These are phyloP conservation scores for Hirtodrosophila duncani DNA, from an alignment of 2,888 invertebrate species.

Conservation along the genomic window DNA sequence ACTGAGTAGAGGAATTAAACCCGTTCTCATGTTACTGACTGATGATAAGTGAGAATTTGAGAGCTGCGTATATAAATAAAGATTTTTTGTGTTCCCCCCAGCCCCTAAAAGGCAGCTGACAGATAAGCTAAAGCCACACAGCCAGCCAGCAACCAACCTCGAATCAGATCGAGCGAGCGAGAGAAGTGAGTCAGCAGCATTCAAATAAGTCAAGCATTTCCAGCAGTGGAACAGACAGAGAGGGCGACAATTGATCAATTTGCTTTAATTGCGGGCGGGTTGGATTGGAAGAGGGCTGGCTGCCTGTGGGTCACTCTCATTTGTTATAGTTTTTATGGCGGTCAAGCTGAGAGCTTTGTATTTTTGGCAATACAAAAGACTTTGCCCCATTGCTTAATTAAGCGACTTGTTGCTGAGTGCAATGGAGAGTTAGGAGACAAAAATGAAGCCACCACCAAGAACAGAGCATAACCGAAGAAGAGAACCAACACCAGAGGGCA, in stretches of 20 bases:
- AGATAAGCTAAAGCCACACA: conserved; percentile 5
- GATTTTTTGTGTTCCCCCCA: conserved; percentile 9
- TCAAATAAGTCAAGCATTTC: conserved; percentile 33
- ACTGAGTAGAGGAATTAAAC: conserved; percentile 15
- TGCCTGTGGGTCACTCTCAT: conserved; percentile 43
- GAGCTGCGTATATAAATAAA: conserved; percentile 40
- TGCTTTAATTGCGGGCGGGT: conserved; percentile 53
- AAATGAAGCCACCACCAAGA: conserved; percentile 2
- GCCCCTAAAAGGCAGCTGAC: conserved; percentile 9
- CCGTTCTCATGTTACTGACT: conserved; percentile 32
- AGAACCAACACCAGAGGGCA: background rate
- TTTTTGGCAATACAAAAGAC: conserved; percentile 39
- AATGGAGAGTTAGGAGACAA: background rate
- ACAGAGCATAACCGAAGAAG: background rate
- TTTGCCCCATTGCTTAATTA: conserved; percentile 57
- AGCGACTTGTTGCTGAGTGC: conserved; percentile 36
- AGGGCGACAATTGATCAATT: conserved; percentile 54
- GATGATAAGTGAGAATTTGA: conserved; percentile 51
- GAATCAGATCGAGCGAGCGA: conserved; percentile 21
- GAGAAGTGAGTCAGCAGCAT: conserved; percentile 39
- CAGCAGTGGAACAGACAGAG: conserved; percentile 29
- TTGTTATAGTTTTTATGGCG: conserved; percentile 34
- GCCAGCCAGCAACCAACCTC: background rate
- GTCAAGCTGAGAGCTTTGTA: conserved; percentile 22
- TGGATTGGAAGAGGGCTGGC: conserved; percentile 12